phyloP scores from a whole-genome alignment of 1,140 invertebrate genomes.

The Leptopilina boulardi region DNA sequence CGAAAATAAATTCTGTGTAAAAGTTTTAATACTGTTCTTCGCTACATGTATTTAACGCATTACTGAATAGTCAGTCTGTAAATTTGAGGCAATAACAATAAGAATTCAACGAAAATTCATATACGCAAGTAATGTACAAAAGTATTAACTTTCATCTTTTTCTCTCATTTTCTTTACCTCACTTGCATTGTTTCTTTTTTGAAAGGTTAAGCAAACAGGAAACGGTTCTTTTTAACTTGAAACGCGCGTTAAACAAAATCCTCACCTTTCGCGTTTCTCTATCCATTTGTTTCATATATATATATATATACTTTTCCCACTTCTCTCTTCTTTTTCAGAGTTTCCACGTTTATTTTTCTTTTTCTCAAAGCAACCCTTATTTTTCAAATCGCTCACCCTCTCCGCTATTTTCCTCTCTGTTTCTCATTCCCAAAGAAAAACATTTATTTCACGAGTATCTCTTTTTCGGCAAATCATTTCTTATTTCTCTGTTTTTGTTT shows the following conservation, averaged over 20 bases:
- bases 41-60: too few relatives aligned
- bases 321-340: neutral
- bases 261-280: constrained; percentile 3
- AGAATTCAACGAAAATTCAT: constrained; percentile 4
- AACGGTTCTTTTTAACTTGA: constrained; percentile 4
- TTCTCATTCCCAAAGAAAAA: neutral
- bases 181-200: constrained; percentile 17
- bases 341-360: neutral
- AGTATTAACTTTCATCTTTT: constrained; percentile 19
- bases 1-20: too few relatives aligned
- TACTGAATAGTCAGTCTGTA: neutral
- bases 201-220: constrained; percentile 26
- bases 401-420: neutral
- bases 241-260: constrained; percentile 29
- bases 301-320: constrained; percentile 24
- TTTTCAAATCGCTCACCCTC: constrained; percentile 9
- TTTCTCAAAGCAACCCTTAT: constrained; percentile 18
- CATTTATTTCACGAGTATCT: neutral
- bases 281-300: constrained; percentile 22
- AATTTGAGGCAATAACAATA: neutral
- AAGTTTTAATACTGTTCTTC: too few relatives aligned
- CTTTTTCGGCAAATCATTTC: neutral
- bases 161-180: constrained; percentile 9
- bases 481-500: neutral
- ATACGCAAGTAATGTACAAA: neutral